These are phyloP conservation scores for Parazoanthus darwini DNA, from an alignment of 92 coral and sea anemone genomes.

Conservation along the genomic window DNA sequence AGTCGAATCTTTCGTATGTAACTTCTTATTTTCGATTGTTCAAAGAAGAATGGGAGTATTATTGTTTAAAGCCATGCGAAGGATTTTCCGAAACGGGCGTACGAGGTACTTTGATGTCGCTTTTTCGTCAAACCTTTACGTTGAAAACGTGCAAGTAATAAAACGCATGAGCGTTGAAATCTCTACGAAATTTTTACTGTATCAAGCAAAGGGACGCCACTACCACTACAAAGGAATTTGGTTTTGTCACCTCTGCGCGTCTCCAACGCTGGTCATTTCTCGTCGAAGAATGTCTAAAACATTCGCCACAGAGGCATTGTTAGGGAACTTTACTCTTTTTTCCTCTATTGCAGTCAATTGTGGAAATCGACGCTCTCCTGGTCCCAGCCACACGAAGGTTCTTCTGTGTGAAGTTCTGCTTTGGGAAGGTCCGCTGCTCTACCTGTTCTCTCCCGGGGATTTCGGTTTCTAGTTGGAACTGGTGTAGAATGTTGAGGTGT, in stretches of 20 bases:
- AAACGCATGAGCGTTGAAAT: neutral
- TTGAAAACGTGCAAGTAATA: no score
- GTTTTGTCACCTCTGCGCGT: slow-evolving; percentile 9
- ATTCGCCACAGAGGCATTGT: neutral
- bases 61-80: no score
- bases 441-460: neutral
- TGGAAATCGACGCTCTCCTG: neutral
- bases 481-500: neutral
- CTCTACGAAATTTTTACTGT: neutral
- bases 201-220: neutral
- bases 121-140: no score
- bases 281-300: neutral
- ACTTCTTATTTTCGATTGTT: no score
- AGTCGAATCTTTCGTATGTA: no score
- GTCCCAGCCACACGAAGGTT: neutral
- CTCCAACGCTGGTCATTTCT: neutral
- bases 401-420: neutral
- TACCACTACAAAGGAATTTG: neutral
- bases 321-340: neutral
- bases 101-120: no score
- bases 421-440: neutral
- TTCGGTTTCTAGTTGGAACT: neutral
- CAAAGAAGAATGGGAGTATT: no score
- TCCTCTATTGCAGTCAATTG: neutral
- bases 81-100: no score